Base-by-base conservation (phyloP, 1,140 invertebrate genomes). In the Drosophila cardini region DNA sequence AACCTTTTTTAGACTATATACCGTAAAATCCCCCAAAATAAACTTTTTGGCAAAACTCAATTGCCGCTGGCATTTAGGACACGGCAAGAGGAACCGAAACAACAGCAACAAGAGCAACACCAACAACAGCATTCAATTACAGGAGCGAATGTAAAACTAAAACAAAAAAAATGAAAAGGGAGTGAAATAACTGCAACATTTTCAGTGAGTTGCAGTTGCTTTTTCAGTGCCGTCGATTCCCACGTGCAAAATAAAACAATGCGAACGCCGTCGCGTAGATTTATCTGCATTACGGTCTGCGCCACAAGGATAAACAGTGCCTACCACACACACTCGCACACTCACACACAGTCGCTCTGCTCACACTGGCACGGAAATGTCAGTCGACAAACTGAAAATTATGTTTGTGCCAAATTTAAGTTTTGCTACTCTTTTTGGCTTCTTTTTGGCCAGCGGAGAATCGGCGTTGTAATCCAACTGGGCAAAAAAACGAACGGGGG, bases 361-460 rank as follows among this genome's bases (percentile, higher is more conserved):
- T 10, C 6, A 40, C 46, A 68, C 68, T 45, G n/a, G 46, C 67
- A 75, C 78, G 83, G 72, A 86, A 83, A 83, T 83, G 83, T 86
- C 83, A 87, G 83, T 86, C 83, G 83, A 79, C 69, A 80, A 89
- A 87, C 84, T 87, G 80, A 77, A 89, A 86, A 86, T 86, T 89
- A 86, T 87, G 84, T 89, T 89, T 87, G 83, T 87, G 76, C 80
- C 84, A 79, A 89, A 89, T 87, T 89, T 83, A 69, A 89, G 83
- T 74, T 77, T 48, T 40, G 67, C 26, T 75, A 21, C 43, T 67
- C 58, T 40, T 53, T 58, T 69, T 52, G n/a, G n/a, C n/a, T n/a
- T 56, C 56, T 61, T 72, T 62, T 79, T 63, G 76, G 76, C 63
- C 76, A 72, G 55, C 42, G 38, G 65, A 46, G 69, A 45, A 69